Base-by-base conservation (phyloP, 2,888 invertebrate species). In the Globia sparganii region DNA sequence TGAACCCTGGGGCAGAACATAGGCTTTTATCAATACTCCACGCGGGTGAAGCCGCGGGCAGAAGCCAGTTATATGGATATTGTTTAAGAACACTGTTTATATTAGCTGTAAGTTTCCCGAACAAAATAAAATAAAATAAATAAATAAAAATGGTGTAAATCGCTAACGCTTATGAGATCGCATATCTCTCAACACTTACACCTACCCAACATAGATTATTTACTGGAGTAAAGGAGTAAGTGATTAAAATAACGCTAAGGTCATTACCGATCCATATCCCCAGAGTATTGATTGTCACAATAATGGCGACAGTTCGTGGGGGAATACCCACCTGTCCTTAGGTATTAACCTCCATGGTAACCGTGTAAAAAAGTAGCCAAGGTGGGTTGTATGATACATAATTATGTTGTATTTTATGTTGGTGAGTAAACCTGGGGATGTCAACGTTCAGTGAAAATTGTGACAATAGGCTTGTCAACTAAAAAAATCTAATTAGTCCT, bases 171-270 rank as follows among this genome's bases (percentile, higher is more conserved):
- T 25, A 72, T 59, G 0, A 62, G 0, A 31, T n/a, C 66, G 75
- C 75, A 25, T 0, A 0, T 1, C 37, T 64, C 72, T 72, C 25
- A 11, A 11, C 5, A 64, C 78, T 80, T 65, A 11, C 8, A 80
- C 75, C 82, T 28, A 58, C 67, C 62, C 31, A 76, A 58, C 66
- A 88, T 92, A 91, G 92, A 89, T 90, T 89, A 91, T 91, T 91
- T 91, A 89, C 90, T 89, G 87, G 89, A 90, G 89, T 86, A 84
- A 83, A 87, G 84, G 87, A 87, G 89, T 89, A 87, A 90, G 90
- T 91, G 92, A 93, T 93, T 93, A 93, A 93, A 92, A 90, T 91
- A 90, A 91, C 91, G 75, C 73, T 49, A 79, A 87, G 87, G 87
- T 87, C 87, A 87, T 88, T 88, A 87, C 80, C 79, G 74, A 87